Conservation (phyloP, 2,888 invertebrate species). For the Synanthedon myopaeformis region DNA sequence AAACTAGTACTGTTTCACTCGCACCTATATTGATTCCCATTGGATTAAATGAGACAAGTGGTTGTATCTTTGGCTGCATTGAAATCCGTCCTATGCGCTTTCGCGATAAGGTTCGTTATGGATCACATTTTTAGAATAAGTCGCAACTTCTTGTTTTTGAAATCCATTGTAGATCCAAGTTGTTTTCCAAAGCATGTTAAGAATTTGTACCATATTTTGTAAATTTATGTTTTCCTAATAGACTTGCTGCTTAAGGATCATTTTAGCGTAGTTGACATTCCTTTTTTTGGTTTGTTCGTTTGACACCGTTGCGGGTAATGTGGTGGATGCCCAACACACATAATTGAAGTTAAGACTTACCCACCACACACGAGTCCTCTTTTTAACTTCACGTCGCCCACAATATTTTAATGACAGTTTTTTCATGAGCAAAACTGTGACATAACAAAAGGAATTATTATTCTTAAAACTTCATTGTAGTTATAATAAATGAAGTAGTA, state of each 20-base stretch:
- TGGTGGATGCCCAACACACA: too few species aligned
- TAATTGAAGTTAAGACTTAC: too few species aligned
- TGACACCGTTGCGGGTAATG: too few species aligned
- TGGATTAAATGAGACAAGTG: conserved; percentile 33
- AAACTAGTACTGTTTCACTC: conserved; percentile 32
- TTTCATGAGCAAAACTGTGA: too few species aligned
- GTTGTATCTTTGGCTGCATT: conserved; percentile 15
- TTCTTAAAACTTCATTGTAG: too few species aligned
- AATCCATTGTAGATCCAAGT: conserved; percentile 22
- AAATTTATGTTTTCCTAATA: conserved; percentile 53
- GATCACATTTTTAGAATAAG: conserved; percentile 2
- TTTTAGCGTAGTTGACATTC: conserved; percentile 51
- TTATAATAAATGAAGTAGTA: too few species aligned
- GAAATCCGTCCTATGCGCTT: conserved; percentile 15
- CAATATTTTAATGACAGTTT: too few species aligned
- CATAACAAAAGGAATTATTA: too few species aligned
- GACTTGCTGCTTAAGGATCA: conserved; percentile 61
- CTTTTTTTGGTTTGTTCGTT: neutral
- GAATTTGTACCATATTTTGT: conserved; percentile 50
- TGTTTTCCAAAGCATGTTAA: conserved; percentile 38
- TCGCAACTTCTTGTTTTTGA: conserved; percentile 9
- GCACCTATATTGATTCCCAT: conserved; percentile 32
- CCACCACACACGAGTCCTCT: too few species aligned
- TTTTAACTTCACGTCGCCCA: too few species aligned
- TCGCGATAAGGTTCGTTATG: conserved; percentile 19